Percentiles rank a stretch among this genome's conserved stretches.
These are phyloP conservation scores for Stenichneumon culpator DNA, from an alignment of 2,888 invertebrate species.

Conservation along the genomic window DNA sequence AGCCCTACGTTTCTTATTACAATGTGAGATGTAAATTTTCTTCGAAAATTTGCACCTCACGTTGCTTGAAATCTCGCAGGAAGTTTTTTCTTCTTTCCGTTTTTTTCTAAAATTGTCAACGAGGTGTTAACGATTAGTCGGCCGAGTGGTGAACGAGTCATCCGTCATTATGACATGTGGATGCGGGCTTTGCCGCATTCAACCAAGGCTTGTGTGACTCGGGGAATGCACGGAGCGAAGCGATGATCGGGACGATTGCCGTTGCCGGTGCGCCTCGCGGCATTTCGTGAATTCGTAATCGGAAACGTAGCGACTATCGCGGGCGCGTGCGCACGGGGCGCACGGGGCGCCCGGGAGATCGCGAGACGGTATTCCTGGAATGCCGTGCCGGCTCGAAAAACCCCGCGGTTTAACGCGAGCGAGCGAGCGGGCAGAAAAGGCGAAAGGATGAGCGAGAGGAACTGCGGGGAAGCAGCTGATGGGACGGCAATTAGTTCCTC, in stretches of 20 bases:
- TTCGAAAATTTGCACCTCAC: neutral
- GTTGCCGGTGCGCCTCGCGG: slow-evolving; percentile 28
- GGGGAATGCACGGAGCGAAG: slow-evolving; percentile 71
- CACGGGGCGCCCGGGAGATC: slow-evolving; percentile 29
- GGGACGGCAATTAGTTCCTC: slow-evolving; percentile 74
- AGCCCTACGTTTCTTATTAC: too few species aligned
- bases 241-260: slow-evolving; percentile 63
- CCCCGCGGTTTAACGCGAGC: neutral
- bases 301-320: slow-evolving; percentile 38
- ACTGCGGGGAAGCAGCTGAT: slow-evolving; percentile 61
- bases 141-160: neutral
- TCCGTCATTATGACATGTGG: slow-evolving; percentile 29
- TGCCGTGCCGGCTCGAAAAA: slow-evolving; percentile 66
- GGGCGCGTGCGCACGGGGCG: slow-evolving; percentile 50
- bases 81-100: neutral
- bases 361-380: slow-evolving; percentile 60
- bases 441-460: slow-evolving; percentile 68
- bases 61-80: neutral
- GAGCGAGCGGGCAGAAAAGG: slow-evolving; percentile 6
- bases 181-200: neutral
- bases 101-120: slow-evolving; percentile 14
- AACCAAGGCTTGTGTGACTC: slow-evolving; percentile 69
- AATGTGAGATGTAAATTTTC: too few species aligned
- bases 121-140: slow-evolving; percentile 45
- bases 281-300: slow-evolving; percentile 76